Evolutionary conservation across 2,113 vertebrate genomes (phyloP), one percentile per base, ranked within the genome.

Genomic region (Porphyrio hochstetteri): DNA sequence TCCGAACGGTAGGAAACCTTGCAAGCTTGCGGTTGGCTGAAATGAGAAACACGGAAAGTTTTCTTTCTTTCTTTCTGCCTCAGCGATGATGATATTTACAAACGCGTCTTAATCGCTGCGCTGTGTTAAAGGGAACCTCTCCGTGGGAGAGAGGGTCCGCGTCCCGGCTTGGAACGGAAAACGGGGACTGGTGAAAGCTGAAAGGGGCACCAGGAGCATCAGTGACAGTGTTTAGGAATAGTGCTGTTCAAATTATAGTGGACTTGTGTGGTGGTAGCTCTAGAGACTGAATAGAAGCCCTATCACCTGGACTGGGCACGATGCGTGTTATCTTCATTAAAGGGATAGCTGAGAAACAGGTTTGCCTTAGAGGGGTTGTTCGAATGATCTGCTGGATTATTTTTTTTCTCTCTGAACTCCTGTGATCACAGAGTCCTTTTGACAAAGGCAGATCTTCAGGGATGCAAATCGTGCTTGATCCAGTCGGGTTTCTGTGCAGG

Each of bases 191-290:
- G 21, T 20, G 74, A 4, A 21, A 64, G 70, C 90, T 68, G 1
- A 5, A 1, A 3, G 68, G 80, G 69, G 67, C 67, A 35, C 27
- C 40, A 2, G 83, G 44, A 23, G 48, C 10, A 1, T 40, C 63
- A 13, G 5, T 36, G 92, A 21, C 40, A 31, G 31, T 0, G 46
- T 24, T 76, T 2, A 28, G 89, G 74, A 82, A 40, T 1, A 42
- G 35, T 9, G 2, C 50, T n/a, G 55, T 77, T 50, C 23, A 17
- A 15, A 52, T 76, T 7, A 1, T 1, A 0, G 0, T 2, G 27
- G 75, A 70, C 67, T n/a, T 27, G 64, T 25, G 74, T 29, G 19
- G 23, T 42, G 57, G 10, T 19, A 9, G 55, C 75, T 65, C 25
- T 10, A 7, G 77, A 36, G 83, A 13, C 40, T 27, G 77, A 17